Base-by-base conservation (phyloP, 2,888 invertebrate genomes). In the Drosophila lacicola region DNA sequence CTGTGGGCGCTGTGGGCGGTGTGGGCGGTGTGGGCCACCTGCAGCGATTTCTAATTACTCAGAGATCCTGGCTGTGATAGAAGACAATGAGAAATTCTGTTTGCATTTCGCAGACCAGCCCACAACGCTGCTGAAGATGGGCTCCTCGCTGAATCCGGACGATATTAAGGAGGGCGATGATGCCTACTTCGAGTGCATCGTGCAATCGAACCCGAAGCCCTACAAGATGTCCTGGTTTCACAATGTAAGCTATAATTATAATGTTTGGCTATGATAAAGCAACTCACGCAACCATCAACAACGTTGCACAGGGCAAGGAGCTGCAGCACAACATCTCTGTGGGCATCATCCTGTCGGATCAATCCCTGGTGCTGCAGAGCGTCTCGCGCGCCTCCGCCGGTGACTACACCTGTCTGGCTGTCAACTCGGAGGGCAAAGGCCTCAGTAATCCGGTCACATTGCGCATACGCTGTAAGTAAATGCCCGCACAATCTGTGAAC, bases 131-230 rank as follows among this genome's bases (percentile, higher is more conserved):
- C 93, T 97, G 81, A 96, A 95, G 93, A 96, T 97, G 95, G 97
- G 97, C 54, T 95, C 96, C 74, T 96, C 95, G 85, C 93, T 97
- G 82, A 96, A 97, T 92, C 96, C 97, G 10, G 95, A 96, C 81
- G 96, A 96, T 92, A 97, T 97, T 91, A 97, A 97, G 92, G 97
- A 97, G 93, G 96, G 97, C 37, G 97, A 96, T 90, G 97, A 97
- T 92, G 97, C 97, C 66, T 97, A 97, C 92, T 97, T 97, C 92
- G 97, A 97, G 91, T 97, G 97, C 92, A 95, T 95, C 79, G 96
- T 97, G 75, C 95, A 95, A 90, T 96, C 97, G 53, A 97, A 97
- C 93, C 97, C 97, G 17, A 96, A 96, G 90, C 95, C 95, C 36
- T 96, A 97, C 93, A 96, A 96, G 91, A 95, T 97, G 85, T 95